Conservation (phyloP, 2,113 vertebrate genomes). For the Oryctolagus cuniculus region DNA sequence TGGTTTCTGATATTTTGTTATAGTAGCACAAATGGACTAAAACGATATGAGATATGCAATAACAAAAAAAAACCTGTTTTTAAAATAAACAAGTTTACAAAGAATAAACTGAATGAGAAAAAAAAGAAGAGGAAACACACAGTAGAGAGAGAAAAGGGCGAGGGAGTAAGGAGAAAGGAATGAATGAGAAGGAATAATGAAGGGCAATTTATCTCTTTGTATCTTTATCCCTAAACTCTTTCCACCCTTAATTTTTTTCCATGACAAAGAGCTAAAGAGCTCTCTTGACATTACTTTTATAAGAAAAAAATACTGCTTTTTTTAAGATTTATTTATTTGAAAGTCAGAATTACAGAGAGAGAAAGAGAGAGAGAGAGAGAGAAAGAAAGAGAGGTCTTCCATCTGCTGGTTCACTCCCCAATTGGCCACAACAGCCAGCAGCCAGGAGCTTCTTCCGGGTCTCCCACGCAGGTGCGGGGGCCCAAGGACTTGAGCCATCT, state of each 20-base stretch:
- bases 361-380: too few relatives aligned
- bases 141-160: background rate
- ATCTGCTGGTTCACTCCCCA: too few relatives aligned
- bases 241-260: slow-evolving; percentile 29
- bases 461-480: too few relatives aligned
- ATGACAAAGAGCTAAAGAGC: slow-evolving; percentile 36
- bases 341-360: too few relatives aligned
- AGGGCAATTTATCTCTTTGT: background rate
- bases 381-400: too few relatives aligned
- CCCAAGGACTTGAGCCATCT: too few relatives aligned
- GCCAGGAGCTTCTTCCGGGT: too few relatives aligned
- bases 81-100: background rate
- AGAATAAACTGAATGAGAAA: background rate
- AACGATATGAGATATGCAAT: background rate
- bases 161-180: background rate
- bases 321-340: too few relatives aligned
- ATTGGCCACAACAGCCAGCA: too few relatives aligned
- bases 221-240: background rate
- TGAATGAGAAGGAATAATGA: background rate
- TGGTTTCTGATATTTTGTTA: background rate
- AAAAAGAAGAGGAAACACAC: background rate
- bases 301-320: background rate
- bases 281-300: background rate
- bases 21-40: background rate
- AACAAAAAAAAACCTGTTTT: too few relatives aligned